Conservation (phyloP, 2,888 invertebrate genomes). For the Drosophila villosipedis region DNA sequence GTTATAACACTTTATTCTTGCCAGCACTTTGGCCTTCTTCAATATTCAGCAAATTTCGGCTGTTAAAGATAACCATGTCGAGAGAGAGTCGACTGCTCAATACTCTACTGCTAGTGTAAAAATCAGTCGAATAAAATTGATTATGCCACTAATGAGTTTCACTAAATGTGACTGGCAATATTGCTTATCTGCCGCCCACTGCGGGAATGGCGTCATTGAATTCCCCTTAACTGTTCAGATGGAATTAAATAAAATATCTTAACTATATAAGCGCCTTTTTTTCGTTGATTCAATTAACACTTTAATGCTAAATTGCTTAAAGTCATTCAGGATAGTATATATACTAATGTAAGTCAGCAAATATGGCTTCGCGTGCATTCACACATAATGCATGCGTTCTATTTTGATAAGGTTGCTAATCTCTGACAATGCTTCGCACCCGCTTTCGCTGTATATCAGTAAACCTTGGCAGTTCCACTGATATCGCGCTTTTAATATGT, state of each 20-base stretch:
- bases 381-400: constrained; percentile 3
- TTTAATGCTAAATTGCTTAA: constrained; percentile 39
- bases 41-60: constrained; percentile 3
- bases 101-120: not conserved
- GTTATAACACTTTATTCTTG: constrained; percentile 32
- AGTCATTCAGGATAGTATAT: constrained; percentile 8
- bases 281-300: constrained; percentile 49
- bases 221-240: constrained; percentile 8
- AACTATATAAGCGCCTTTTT: constrained; percentile 5
- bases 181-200: constrained; percentile 30
- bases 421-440: constrained; percentile 18
- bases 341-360: not conserved
- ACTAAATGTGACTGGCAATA: not conserved
- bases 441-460: constrained; percentile 40
- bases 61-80: constrained; percentile 27
- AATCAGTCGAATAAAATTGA: not conserved
- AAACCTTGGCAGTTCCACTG: constrained; percentile 34
- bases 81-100: not conserved
- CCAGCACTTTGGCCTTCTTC: constrained; percentile 19
- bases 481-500: constrained; percentile 31
- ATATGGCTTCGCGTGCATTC: constrained; percentile 7
- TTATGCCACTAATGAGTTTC: not conserved
- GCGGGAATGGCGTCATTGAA: constrained; percentile 11
- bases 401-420: constrained; percentile 49
- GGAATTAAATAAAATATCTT: not conserved